Conservation (phyloP, 1,140 invertebrate species). For the Megalopta genalis region DNA sequence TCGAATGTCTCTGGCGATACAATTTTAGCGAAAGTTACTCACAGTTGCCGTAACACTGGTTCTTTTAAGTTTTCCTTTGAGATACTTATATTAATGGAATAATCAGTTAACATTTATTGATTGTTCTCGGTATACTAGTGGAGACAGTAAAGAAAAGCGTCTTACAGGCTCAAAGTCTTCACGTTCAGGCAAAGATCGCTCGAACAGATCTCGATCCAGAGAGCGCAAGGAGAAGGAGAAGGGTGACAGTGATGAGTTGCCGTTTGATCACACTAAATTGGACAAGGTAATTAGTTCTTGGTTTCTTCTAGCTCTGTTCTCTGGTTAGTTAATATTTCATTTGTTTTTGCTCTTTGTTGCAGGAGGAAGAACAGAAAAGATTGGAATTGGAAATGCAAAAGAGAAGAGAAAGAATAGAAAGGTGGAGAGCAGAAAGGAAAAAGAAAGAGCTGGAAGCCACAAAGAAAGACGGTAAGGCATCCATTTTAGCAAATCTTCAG, state of each 20-base stretch:
- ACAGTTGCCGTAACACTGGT: not conserved
- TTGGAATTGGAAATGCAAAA: conserved; percentile 98
- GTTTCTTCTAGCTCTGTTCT: not conserved
- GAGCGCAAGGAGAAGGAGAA: conserved; percentile 80
- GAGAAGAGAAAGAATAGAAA: conserved; percentile 86
- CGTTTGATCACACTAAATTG: conserved; percentile 86
- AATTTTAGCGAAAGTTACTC: not conserved
- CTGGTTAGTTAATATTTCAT: not conserved
- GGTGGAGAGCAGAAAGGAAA: conserved; percentile 84
- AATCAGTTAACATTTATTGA: conserved; percentile 58
- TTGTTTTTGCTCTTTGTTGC: not conserved
- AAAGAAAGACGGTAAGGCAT: conserved; percentile 86
- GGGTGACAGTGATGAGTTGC: conserved; percentile 80
- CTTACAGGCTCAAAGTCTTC: conserved; percentile 78
- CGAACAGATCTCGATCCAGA: conserved; percentile 76
- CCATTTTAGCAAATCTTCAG: conserved; percentile 82
- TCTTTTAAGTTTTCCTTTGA: not conserved
- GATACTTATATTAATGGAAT: conserved; percentile 22
- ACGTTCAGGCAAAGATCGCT: conserved; percentile 76
- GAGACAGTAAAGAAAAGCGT: conserved; percentile 80
- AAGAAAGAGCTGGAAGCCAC: conserved; percentile 89
- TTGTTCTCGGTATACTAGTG: conserved; percentile 72
- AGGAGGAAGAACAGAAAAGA: conserved; percentile 92
- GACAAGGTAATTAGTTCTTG: conserved; percentile 83
- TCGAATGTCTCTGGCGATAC: not conserved